phyloP scores from a whole-genome alignment of 2,888 invertebrate species.

The Alloplasta piceator region DNA sequence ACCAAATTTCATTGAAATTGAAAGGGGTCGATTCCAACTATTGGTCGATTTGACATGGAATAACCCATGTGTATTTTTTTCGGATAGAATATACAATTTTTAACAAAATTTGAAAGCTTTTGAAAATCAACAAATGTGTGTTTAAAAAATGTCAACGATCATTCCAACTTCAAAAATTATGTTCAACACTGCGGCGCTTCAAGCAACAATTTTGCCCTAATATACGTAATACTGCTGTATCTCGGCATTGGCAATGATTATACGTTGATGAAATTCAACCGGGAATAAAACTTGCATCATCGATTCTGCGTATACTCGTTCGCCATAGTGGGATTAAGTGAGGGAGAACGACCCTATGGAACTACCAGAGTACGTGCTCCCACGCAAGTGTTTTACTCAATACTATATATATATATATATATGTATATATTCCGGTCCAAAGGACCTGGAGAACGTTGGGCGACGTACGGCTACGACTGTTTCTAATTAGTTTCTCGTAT shows the following conservation, averaged over 20 bases:
- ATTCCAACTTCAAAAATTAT: too few relatives aligned
- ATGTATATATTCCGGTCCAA: constrained; percentile 24
- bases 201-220: neutral
- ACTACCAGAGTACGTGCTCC: constrained; percentile 40
- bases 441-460: constrained; percentile 50
- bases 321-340: constrained; percentile 39
- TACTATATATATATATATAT: constrained; percentile 46
- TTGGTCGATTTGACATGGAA: too few relatives aligned
- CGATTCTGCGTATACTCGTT: constrained; percentile 27
- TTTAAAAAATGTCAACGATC: too few relatives aligned
- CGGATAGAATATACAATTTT: too few relatives aligned
- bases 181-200: neutral
- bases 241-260: neutral
- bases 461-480: constrained; percentile 73
- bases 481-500: constrained; percentile 78
- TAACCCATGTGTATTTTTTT: too few relatives aligned
- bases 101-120: too few relatives aligned
- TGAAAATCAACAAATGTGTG: too few relatives aligned
- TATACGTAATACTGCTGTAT: neutral
- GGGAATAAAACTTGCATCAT: constrained; percentile 55
- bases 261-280: constrained; percentile 9
- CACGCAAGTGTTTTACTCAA: constrained; percentile 32
- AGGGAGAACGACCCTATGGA: constrained; percentile 33
- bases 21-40: too few relatives aligned
- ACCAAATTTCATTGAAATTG: too few relatives aligned